phyloP scores from a whole-genome alignment of 2,113 vertebrate genomes.

The Microtus montanus region DNA sequence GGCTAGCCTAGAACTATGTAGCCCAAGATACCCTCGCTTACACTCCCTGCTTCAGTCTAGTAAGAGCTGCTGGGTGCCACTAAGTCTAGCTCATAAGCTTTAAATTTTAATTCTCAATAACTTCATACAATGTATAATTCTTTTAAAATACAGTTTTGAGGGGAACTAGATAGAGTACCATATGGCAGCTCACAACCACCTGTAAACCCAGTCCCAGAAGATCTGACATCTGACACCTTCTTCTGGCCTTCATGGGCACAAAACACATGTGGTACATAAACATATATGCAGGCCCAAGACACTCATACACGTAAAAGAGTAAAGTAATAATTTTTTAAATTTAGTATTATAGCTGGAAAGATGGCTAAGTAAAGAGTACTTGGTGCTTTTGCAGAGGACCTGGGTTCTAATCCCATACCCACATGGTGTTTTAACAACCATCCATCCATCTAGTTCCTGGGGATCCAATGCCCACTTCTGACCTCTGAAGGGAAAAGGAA shows the following conservation, averaged over 20 bases:
- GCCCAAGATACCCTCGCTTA: neutral
- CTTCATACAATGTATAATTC: constrained; percentile 13
- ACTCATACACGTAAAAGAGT: neutral
- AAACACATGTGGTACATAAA: neutral
- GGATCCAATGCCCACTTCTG: neutral
- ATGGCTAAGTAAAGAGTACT: neutral
- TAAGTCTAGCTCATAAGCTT: neutral
- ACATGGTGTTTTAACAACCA: neutral
- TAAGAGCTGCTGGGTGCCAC: neutral
- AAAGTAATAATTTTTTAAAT: neutral
- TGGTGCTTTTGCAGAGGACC: neutral
- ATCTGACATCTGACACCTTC: neutral
- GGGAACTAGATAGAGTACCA: neutral
- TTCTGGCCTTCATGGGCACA: neutral
- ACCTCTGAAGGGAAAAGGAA: neutral
- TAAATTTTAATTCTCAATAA: neutral
- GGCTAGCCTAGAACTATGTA: neutral
- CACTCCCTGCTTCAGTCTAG: neutral
- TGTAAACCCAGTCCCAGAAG: neutral
- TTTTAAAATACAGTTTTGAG: constrained; percentile 19
- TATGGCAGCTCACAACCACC: neutral
- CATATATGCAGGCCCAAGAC: neutral
- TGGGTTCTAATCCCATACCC: neutral
- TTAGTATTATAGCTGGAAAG: neutral
- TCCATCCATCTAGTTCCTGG: neutral